Conservation (phyloP, 2,888 invertebrate genomes). For the Anoplius nigerrimus region DNA sequence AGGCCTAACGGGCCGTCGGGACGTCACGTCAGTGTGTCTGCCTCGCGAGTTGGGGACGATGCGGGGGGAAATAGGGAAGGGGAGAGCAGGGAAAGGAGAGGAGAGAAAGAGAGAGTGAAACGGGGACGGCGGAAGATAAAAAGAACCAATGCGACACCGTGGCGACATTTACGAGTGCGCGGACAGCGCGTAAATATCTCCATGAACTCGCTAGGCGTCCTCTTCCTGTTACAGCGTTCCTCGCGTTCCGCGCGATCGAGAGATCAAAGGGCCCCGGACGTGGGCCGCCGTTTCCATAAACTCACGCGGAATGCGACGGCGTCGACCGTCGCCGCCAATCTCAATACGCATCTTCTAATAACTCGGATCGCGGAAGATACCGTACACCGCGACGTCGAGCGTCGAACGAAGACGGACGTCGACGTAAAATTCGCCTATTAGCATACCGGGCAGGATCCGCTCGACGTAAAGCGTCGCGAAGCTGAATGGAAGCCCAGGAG, state of each 20-base stretch:
- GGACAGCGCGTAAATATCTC: slow-evolving; percentile 65
- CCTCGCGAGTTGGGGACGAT: slow-evolving; percentile 13
- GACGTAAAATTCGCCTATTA: too few species aligned
- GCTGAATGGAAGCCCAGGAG: too few species aligned
- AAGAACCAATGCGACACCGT: slow-evolving; percentile 47
- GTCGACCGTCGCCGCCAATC: neutral
- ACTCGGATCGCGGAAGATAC: too few species aligned
- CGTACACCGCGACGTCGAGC: too few species aligned
- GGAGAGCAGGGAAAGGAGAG: too few species aligned
- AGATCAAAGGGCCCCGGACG: slow-evolving; percentile 17
- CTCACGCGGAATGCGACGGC: slow-evolving; percentile 10
- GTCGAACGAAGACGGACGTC: too few species aligned
- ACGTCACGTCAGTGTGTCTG: slow-evolving; percentile 39
- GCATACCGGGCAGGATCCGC: too few species aligned
- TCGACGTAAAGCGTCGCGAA: too few species aligned
- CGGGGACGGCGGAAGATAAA: slow-evolving; percentile 26
- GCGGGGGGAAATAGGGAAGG: neutral
- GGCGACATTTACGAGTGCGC: slow-evolving; percentile 65
- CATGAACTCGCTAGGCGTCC: slow-evolving; percentile 60
- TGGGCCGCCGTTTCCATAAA: slow-evolving; percentile 3
- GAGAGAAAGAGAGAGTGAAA: slow-evolving; percentile 2
- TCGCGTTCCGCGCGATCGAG: slow-evolving; percentile 36
- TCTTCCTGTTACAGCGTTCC: slow-evolving; percentile 51
- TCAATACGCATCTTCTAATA: neutral
- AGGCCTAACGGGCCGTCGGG: slow-evolving; percentile 43